phyloP scores from a whole-genome alignment of 1,140 invertebrate species.

The Magallana ariakensis region DNA sequence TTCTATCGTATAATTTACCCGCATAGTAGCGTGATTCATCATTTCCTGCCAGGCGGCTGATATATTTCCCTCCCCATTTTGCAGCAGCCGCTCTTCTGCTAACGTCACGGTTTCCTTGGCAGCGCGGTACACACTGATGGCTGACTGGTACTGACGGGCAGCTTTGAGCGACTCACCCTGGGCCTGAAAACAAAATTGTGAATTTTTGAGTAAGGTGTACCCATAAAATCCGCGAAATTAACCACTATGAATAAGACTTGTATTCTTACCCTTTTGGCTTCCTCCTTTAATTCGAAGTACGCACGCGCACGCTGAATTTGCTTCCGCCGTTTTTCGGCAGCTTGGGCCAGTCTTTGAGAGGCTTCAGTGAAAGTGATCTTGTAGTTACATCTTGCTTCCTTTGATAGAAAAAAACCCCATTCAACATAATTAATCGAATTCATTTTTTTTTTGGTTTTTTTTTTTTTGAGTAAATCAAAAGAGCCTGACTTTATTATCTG shows the following conservation, averaged over 20 bases:
- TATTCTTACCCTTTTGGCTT: conserved; percentile 82
- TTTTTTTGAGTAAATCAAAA: too few relatives aligned
- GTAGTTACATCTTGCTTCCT: conserved; percentile 92
- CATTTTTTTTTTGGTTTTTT: too few relatives aligned
- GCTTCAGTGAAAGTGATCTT: conserved; percentile 91
- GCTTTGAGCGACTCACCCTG: conserved; percentile 92
- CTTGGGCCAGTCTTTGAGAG: conserved; percentile 89
- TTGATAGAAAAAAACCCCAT: conserved; percentile 41
- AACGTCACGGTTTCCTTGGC: conserved; percentile 96
- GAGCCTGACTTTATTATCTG: too few relatives aligned
- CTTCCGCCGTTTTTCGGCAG: conserved; percentile 90
- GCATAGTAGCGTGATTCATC: conserved; percentile 96
- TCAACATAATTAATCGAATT: neutral
- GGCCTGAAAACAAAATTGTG: conserved; percentile 77
- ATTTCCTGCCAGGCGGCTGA: conserved; percentile 99
- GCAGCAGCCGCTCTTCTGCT: conserved; percentile 85
- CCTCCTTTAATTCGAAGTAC: conserved; percentile 91
- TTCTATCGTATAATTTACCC: conserved; percentile 82
- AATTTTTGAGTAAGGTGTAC: neutral
- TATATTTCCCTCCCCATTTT: conserved; percentile 88
- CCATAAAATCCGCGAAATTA: neutral
- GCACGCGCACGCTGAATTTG: conserved; percentile 94
- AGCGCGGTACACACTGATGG: conserved; percentile 87
- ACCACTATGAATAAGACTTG: too few relatives aligned
- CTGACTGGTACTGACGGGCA: conserved; percentile 94